Evolutionary conservation across 2,113 vertebrate genomes (phyloP).

Genomic region (Lucifuga dentata): DNA sequence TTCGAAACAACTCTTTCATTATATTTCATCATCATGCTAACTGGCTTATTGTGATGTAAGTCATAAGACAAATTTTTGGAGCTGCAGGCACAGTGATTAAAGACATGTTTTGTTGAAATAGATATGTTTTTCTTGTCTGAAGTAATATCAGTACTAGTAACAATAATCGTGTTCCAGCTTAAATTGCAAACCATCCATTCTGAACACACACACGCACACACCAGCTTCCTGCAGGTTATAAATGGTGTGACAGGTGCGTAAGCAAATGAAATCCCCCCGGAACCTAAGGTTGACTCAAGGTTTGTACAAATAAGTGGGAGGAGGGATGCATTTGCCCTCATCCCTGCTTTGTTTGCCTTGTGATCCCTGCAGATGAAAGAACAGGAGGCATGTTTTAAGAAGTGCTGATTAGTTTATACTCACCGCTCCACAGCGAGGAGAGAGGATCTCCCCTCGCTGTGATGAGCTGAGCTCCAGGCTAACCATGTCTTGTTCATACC

Average conservation of each 20-base stretch:
- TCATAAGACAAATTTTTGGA: background rate
- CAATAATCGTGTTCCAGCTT: slow-evolving; percentile 4
- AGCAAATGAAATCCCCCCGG: slow-evolving; percentile 23
- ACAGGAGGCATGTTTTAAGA: background rate
- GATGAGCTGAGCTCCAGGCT: slow-evolving; percentile 1
- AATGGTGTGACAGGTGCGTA: slow-evolving; percentile 17
- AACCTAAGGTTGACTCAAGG: slow-evolving; percentile 15
- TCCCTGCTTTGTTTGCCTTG: slow-evolving; percentile 12
- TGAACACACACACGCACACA: slow-evolving; percentile 7
- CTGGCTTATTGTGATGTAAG: background rate
- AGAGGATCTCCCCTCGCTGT: background rate
- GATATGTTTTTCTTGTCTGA: background rate
- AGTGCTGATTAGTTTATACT: slow-evolving; percentile 7
- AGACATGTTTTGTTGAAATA: background rate
- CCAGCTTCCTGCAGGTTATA: slow-evolving; percentile 1
- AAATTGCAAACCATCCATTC: slow-evolving; percentile 19
- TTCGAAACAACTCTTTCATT: slow-evolving; percentile 2
- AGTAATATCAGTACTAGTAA: slow-evolving; percentile 12
- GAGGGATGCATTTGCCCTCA: background rate
- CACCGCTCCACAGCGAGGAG: background rate
- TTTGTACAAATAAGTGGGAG: slow-evolving; percentile 35
- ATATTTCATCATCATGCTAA: background rate
- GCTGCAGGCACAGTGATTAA: background rate
- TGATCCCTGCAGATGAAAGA: slow-evolving; percentile 9
- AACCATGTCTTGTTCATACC: slow-evolving; percentile 1